Percentiles rank a stretch among this genome's conserved stretches.
phyloP scores from a whole-genome alignment of 2,113 vertebrate species.

The Hyperoodon ampullatus region DNA sequence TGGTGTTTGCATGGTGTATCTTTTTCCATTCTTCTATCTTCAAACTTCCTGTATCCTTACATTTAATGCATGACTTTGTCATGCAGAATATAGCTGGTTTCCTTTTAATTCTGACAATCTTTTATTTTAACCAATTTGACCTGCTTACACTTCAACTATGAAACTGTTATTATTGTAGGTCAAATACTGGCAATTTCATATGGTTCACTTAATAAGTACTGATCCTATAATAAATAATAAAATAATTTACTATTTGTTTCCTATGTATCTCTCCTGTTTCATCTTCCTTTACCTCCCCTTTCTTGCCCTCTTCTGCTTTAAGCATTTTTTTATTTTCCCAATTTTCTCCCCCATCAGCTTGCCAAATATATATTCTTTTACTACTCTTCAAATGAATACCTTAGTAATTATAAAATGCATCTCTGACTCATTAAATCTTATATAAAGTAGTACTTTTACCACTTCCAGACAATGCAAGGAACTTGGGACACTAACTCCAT shows the following conservation, averaged over 20 bases:
- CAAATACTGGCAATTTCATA: neutral
- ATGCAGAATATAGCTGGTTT: neutral
- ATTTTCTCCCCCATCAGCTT: neutral
- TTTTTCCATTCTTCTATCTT: neutral
- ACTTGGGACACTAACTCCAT: neutral
- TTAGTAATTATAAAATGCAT: slow-evolving; percentile 3
- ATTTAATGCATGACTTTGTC: neutral
- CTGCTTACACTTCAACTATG: neutral
- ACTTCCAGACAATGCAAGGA: neutral
- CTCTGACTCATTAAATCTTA: neutral
- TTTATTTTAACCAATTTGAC: neutral
- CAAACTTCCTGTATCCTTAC: neutral
- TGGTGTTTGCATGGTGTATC: neutral
- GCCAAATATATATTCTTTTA: neutral
- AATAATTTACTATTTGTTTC: neutral
- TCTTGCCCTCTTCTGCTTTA: neutral
- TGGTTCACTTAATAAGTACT: neutral
- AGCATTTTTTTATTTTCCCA: neutral
- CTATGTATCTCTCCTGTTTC: neutral
- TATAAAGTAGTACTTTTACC: neutral
- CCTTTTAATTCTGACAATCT: slow-evolving; percentile 1
- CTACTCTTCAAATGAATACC: neutral
- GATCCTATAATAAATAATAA: neutral
- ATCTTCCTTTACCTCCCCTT: neutral
- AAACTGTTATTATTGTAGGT: neutral